Evolutionary conservation across 2,113 vertebrate genomes (phyloP), one percentile per base, ranked within the genome.

Genomic region (Bufo bufo): DNA sequence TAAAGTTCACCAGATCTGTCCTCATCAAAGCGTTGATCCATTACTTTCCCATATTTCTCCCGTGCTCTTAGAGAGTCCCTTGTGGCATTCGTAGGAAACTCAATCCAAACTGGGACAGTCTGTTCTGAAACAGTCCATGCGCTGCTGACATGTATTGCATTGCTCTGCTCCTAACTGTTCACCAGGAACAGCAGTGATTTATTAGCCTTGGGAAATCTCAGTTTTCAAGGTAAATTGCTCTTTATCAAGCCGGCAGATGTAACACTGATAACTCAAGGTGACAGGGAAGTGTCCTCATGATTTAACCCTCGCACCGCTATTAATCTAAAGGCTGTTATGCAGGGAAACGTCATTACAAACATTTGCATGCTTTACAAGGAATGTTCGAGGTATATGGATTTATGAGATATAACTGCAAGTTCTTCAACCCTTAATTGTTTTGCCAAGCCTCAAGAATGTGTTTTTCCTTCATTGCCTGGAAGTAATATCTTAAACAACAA

Each of bases 251-350:
- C 8, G 56, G 87, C 49, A 89, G 87, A 89, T 89, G 59, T 84
- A 89, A 89, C 45, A 45, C 72, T 84, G 87, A 89, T 89, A 89
- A 78, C 72, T 89, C 72, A 89, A 89, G 87, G 87, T 89, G 82
- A 89, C 87, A 84, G 58, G 81, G 72, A 89, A 89, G 69, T 84
- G 69, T 33, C 72, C 23, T 84, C 14, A 8, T 61, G 59, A 8
- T 84, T 89, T 89, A 89, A 84, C 87, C 72, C 74, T 84, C 78
- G n/a, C 50, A 54, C n/a, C 12, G 20, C 63, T 54, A 33, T 54
- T 69, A 13, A 9, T 61, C 16, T 13, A 14, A 56, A 33, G 56
- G 23, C 13, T 79, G 23, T 56, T 79, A 14, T 33, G 23, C 19
- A 49, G 5, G 16, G 19, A 45, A 19, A 58, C 54, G 4, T n/a